Percentiles rank a stretch among this genome's conserved stretches.
Conservation (phyloP, 2,888 invertebrate genomes). For the Lithophane ornitopus region DNA sequence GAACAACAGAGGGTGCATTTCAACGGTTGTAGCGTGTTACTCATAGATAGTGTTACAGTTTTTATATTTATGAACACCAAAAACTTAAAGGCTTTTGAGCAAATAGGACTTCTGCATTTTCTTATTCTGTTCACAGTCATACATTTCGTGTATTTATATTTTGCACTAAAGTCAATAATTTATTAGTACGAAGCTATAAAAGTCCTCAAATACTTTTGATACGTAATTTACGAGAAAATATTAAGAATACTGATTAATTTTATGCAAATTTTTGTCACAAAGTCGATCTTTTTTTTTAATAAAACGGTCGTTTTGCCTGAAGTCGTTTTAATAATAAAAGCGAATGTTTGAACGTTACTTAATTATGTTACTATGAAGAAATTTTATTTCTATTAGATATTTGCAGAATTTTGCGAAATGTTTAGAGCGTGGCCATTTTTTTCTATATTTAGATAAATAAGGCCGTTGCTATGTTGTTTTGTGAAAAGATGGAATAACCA, state of each 20-base stretch:
- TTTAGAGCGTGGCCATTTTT: not conserved
- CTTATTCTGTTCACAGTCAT: not conserved
- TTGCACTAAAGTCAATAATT: conserved; percentile 25
- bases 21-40: too few species aligned
- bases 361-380: conserved; percentile 26
- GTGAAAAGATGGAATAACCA: not conserved
- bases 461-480: not conserved
- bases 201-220: conserved; percentile 21
- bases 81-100: not conserved
- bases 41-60: too few species aligned
- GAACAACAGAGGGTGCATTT: too few species aligned
- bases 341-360: conserved; percentile 28
- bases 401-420: conserved; percentile 29
- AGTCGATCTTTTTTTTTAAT: conserved; percentile 13
- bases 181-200: conserved; percentile 43
- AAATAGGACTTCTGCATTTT: too few species aligned
- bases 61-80: not conserved
- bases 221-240: conserved; percentile 36
- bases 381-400: conserved; percentile 7
- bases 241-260: conserved; percentile 40
- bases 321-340: conserved; percentile 9
- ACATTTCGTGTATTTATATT: conserved; percentile 2
- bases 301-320: conserved; percentile 30
- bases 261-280: conserved; percentile 52
- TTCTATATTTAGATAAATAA: not conserved